phyloP scores from a whole-genome alignment of 2,888 invertebrate genomes.

The Trichogramma evanescens region DNA sequence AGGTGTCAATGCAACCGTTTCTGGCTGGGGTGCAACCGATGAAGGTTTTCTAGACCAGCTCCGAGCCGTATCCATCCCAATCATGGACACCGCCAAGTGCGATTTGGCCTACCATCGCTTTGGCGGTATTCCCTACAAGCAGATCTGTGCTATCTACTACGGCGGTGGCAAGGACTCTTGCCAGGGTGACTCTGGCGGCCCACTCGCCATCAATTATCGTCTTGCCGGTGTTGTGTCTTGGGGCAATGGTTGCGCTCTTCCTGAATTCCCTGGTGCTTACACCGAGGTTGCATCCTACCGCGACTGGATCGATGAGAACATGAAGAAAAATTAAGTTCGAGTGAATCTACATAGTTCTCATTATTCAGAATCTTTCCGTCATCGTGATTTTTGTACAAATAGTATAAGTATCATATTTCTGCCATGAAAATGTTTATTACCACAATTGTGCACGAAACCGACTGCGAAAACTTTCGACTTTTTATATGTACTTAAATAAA shows the following conservation, averaged over 20 bases:
- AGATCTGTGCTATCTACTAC: constrained; percentile 54
- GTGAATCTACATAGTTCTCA: background rate
- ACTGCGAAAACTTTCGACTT: too few species aligned
- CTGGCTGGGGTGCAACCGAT: constrained; percentile 31
- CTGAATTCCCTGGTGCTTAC: constrained; percentile 47
- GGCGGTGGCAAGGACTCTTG: constrained; percentile 51
- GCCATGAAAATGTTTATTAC: too few species aligned
- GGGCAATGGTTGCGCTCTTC: constrained; percentile 53
- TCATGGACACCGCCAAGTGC: constrained; percentile 50
- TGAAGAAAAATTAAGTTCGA: too few species aligned
- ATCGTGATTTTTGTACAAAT: too few species aligned
- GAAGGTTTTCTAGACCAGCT: constrained; percentile 29
- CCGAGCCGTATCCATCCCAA: constrained; percentile 53
- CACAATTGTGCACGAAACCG: too few species aligned
- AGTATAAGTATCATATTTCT: too few species aligned
- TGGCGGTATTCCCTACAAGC: constrained; percentile 35
- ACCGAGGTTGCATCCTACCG: constrained; percentile 52
- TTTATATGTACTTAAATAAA: too few species aligned
- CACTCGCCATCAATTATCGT: constrained; percentile 27
- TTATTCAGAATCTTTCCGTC: background rate
- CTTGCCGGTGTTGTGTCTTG: constrained; percentile 39
- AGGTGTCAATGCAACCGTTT: constrained; percentile 21
- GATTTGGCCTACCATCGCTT: constrained; percentile 44
- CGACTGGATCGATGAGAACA: constrained; percentile 29
- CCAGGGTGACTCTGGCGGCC: constrained; percentile 38